Percentiles rank a stretch among this genome's conserved stretches.
Conservation (phyloP, 2,113 vertebrate genomes). For the Cettia cetti region DNA sequence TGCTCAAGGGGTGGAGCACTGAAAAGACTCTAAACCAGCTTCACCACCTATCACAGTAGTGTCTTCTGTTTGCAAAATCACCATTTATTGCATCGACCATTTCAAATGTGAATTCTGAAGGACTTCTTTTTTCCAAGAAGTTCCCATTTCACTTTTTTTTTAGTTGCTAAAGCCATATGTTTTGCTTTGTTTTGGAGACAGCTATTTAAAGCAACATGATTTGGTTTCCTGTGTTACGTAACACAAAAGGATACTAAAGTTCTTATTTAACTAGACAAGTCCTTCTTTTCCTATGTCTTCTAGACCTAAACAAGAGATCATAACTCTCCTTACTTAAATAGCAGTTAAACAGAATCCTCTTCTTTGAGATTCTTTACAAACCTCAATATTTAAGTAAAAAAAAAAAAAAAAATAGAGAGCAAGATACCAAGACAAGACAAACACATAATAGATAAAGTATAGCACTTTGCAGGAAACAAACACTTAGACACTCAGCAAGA, state of each 20-base stretch:
- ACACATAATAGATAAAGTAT: background rate
- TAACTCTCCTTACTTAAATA: background rate
- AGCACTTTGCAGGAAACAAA: background rate
- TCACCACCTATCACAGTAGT: background rate
- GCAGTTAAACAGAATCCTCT: background rate
- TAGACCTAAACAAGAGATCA: background rate
- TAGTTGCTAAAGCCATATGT: background rate
- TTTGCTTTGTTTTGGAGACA: background rate
- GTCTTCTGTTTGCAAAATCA: background rate
- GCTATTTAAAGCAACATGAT: background rate
- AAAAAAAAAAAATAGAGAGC: background rate
- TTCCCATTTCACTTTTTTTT: background rate
- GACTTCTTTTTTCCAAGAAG: background rate
- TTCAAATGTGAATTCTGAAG: background rate
- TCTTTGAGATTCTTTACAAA: background rate
- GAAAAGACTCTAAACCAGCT: background rate
- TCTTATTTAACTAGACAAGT: background rate
- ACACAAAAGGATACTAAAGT: background rate
- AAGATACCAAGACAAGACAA: background rate
- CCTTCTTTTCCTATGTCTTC: background rate
- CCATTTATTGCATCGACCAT: background rate
- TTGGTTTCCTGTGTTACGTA: background rate
- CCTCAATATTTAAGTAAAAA: background rate
- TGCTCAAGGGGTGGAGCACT: background rate
- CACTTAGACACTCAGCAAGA: background rate